Evolutionary conservation across 23 tunicate species (phyloP).

Genomic region (Halocynthia aurantium): DNA sequence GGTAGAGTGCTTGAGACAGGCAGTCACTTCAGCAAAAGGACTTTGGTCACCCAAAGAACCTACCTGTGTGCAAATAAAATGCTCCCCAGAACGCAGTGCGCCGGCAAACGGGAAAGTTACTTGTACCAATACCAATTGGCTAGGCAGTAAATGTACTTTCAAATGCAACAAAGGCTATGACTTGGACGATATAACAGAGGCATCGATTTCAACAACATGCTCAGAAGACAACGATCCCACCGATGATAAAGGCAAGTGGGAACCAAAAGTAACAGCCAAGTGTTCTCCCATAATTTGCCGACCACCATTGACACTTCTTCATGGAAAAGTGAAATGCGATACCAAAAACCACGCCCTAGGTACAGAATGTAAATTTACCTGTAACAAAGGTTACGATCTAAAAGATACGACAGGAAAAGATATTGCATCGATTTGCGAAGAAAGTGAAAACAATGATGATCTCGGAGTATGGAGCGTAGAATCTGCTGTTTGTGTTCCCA

Average conservation of each 20-base stretch:
- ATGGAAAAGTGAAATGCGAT: neutral
- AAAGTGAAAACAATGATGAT: constrained; percentile 1
- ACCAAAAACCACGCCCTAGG: neutral
- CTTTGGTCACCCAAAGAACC: constrained; percentile 35
- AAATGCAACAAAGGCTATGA: constrained; percentile 18
- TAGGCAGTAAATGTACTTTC: constrained; percentile 35
- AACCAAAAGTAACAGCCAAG: constrained; percentile 14
- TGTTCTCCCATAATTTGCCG: constrained; percentile 31
- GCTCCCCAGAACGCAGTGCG: constrained; percentile 34
- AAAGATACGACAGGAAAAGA: neutral
- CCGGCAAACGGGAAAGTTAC: constrained; percentile 39
- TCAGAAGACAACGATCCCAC: constrained; percentile 34
- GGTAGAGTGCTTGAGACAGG: constrained; percentile 6
- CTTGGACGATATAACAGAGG: constrained; percentile 8
- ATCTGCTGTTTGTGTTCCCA: constrained; percentile 12
- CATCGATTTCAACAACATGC: constrained; percentile 14
- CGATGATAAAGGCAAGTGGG: constrained; percentile 52
- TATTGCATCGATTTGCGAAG: constrained; percentile 4
- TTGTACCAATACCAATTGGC: constrained; percentile 28
- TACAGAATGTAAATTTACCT: constrained; percentile 14
- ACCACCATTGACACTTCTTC: constrained; percentile 11
- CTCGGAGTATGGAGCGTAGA: constrained; percentile 9
- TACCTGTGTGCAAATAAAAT: constrained; percentile 21
- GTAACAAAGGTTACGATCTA: constrained; percentile 10
- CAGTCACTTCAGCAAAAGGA: neutral